phyloP scores from a whole-genome alignment of 1,140 invertebrate species.

The Heliconius melpomene region DNA sequence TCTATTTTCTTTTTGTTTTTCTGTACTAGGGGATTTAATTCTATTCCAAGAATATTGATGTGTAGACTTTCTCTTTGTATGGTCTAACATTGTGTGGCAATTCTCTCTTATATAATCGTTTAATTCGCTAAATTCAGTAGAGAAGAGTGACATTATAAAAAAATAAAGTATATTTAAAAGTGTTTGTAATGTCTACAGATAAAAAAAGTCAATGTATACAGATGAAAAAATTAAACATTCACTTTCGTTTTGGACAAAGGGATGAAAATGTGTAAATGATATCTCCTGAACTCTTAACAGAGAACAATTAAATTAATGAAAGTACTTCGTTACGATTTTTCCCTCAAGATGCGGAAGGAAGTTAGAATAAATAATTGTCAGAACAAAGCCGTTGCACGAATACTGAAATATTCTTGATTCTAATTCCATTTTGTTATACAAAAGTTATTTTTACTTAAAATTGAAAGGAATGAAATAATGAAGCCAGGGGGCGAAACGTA shows the following conservation, averaged over 20 bases:
- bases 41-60: no score
- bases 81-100: no score
- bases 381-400: slow-evolving; percentile 14
- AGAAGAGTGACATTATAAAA: no score
- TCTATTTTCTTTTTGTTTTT: no score
- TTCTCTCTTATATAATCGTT: no score
- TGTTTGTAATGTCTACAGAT: not conserved
- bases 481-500: no score
- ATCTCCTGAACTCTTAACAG: not conserved
- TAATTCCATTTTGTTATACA: not conserved
- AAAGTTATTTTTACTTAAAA: not conserved
- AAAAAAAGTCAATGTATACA: not conserved
- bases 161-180: no score
- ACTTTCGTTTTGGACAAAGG: not conserved
- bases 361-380: slow-evolving; percentile 14
- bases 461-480: not conserved
- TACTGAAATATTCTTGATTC: not conserved
- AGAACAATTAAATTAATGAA: slow-evolving; percentile 15
- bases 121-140: no score
- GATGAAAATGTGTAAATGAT: slow-evolving; percentile 13
- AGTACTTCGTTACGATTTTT: slow-evolving; percentile 11
- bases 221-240: not conserved
- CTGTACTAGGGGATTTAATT: no score
- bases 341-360: slow-evolving; percentile 13
- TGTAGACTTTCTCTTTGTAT: no score